Conservation (phyloP, 2,888 invertebrate genomes). For the Microctonus aethiopoides region DNA sequence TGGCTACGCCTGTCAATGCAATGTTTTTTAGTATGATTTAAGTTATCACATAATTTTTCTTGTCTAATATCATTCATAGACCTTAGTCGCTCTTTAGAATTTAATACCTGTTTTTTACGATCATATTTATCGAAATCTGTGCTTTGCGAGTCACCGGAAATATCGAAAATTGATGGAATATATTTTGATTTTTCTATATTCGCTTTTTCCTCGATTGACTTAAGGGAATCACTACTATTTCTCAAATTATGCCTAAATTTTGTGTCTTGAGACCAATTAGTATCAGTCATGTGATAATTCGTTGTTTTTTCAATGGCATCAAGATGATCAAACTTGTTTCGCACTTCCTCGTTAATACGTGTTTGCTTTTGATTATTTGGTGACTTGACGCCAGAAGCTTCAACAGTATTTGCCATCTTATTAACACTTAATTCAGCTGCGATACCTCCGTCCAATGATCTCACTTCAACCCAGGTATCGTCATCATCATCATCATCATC, state of each 20-base stretch:
- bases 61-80: conserved; percentile 9
- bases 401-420: conserved; percentile 32
- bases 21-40: background rate
- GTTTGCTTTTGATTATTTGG: background rate
- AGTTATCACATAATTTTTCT: conserved; percentile 15
- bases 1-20: conserved; percentile 8
- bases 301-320: background rate
- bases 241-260: conserved; percentile 5
- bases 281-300: background rate
- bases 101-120: conserved; percentile 8
- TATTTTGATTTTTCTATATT: conserved; percentile 3
- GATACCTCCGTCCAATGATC: conserved; percentile 42
- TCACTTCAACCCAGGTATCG: conserved; percentile 54
- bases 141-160: conserved; percentile 31
- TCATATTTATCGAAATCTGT: conserved; percentile 30
- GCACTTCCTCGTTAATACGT: background rate
- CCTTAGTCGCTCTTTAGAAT: background rate
- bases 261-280: background rate
- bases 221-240: background rate
- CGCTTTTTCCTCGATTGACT: conserved; percentile 4
- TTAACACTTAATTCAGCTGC: conserved; percentile 27
- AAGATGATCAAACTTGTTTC: background rate
- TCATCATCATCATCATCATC: conserved; percentile 52
- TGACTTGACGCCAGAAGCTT: background rate
- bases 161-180: conserved; percentile 31